Base-by-base conservation (phyloP, 2,888 invertebrate genomes). In the Beris morrisii region DNA sequence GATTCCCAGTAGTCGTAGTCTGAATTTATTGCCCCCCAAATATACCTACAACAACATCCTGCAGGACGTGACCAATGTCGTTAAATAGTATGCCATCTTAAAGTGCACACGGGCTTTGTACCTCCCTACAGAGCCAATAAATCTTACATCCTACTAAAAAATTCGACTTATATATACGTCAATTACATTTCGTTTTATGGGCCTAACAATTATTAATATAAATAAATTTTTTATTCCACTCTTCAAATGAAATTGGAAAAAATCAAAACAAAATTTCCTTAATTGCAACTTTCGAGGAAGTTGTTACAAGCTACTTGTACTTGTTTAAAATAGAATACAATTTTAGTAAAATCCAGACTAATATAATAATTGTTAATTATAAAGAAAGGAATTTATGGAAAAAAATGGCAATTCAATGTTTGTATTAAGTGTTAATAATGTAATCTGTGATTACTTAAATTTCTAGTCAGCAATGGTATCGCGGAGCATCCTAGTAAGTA, bases 1-100 rank as follows among this genome's bases (percentile, higher is more conserved):
- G 11, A 72, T 80, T 55, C 78, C 80, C 65, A 80, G 77, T 68
- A 80, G 80, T 69, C 75, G 77, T 58, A 80, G 80, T 72, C 74
- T 80, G 75, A 78, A 78, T 69, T 69, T 78, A 30, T 74, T 80
- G 52, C 74, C 67, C 45, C 44, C 66, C 1, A 67, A 65, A 52
- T 45, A 53, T 30, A 48, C 55, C 13, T 55, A 52, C 22, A 72
- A 73, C 59, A 72, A 70, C 67, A 67, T 69, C 65, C 67, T 76
- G 22, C 76, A 76, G 59, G 75, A 77, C 71, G 75, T 78, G 15
- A 75, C 76, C 59, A 77, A 70, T 59, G 71, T 70, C 44, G 50
- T 70, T 30, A 57, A 65, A 58, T 65, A 65, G 15, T 54, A 55
- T 46, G 12, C 13, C 30, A 31, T 53, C 53, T 30, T 22, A 1